A percentile compares a stretch with the other conserved stretches of the same genome.
Conservation (phyloP, 2,888 invertebrate species). For the Unio pictorum region DNA sequence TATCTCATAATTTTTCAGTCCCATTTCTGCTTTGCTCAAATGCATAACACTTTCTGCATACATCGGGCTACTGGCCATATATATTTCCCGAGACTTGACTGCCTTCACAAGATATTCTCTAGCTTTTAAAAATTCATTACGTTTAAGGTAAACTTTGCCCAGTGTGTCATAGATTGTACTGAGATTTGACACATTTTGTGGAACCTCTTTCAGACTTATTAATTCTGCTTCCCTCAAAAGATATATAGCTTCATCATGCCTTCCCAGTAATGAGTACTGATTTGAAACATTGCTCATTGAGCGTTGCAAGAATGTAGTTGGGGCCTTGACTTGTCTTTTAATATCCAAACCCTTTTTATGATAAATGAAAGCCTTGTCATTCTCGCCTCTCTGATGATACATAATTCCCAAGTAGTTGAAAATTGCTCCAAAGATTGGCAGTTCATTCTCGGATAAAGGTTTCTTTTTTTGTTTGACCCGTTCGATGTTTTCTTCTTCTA, state of each 20-base stretch:
- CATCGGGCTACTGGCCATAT: constrained; percentile 4
- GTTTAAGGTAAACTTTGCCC: constrained; percentile 18
- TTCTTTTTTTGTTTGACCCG: too few species aligned
- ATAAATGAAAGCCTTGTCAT: constrained; percentile 34
- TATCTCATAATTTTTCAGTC: background rate
- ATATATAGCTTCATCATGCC: constrained; percentile 21
- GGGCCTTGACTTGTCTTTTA: constrained; percentile 30
- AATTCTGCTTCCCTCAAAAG: constrained; percentile 24
- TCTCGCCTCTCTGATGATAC: constrained; percentile 36
- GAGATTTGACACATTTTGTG: constrained; percentile 5
- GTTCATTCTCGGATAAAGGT: constrained; percentile 8
- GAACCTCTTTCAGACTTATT: constrained; percentile 11
- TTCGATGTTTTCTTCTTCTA: constrained; percentile 23
- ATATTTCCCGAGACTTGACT: constrained; percentile 13
- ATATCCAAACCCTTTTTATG: constrained; percentile 34
- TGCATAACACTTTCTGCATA: constrained; percentile 16
- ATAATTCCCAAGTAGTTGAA: constrained; percentile 50
- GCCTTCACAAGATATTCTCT: constrained; percentile 18
- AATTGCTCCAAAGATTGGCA: constrained; percentile 27
- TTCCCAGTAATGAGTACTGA: constrained; percentile 7
- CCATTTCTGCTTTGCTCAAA: constrained; percentile 6
- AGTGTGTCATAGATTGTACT: constrained; percentile 20
- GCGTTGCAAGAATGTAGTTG: constrained; percentile 27
- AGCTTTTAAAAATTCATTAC: constrained; percentile 13
- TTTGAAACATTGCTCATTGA: constrained; percentile 41